A percentile compares a stretch with the other conserved stretches of the same genome.
Conservation (phyloP, 2,888 invertebrate species). For the Capitulum mitella region DNA sequence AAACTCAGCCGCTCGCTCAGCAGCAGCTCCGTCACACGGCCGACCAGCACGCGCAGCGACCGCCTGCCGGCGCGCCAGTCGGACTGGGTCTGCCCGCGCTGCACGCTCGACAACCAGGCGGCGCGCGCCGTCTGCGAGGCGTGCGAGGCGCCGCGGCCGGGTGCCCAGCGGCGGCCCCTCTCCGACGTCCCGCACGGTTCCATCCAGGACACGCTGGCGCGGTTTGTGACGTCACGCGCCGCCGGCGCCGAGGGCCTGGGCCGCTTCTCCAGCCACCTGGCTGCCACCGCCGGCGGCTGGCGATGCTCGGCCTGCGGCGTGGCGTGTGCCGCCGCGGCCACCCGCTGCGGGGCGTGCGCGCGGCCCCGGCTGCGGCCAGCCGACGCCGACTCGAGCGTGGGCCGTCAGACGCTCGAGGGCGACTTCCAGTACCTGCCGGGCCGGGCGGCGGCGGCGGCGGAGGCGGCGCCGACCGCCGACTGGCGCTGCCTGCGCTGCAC, state of each 20-base stretch:
- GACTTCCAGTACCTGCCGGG: constrained; percentile 48
- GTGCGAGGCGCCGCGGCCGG: constrained; percentile 74
- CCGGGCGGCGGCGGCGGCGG: background rate
- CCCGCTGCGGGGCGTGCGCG: no score
- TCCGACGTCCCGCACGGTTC: constrained; percentile 39
- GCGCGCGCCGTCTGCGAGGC: constrained; percentile 68
- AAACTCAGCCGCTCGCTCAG: background rate
- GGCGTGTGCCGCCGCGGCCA: no score
- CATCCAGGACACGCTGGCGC: background rate
- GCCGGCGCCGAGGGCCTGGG: background rate
- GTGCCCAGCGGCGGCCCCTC: constrained; percentile 59
- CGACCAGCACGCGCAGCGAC: background rate
- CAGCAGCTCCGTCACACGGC: background rate
- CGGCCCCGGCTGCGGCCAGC: no score
- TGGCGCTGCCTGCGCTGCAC: background rate
- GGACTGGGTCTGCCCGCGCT: constrained; percentile 75
- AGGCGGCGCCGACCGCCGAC: background rate
- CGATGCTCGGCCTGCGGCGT: no score
- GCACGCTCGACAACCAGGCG: constrained; percentile 72
- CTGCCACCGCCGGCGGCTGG: background rate
- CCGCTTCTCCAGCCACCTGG: constrained; percentile 1
- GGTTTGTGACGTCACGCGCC: background rate
- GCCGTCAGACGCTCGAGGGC: background rate
- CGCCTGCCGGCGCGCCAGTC: background rate
- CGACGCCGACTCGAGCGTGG: background rate